Percentiles rank a stretch among this genome's conserved stretches.
These are phyloP conservation scores for Callyntrura sp. DNA, from an alignment of 2,888 invertebrate species.

Conservation along the genomic window DNA sequence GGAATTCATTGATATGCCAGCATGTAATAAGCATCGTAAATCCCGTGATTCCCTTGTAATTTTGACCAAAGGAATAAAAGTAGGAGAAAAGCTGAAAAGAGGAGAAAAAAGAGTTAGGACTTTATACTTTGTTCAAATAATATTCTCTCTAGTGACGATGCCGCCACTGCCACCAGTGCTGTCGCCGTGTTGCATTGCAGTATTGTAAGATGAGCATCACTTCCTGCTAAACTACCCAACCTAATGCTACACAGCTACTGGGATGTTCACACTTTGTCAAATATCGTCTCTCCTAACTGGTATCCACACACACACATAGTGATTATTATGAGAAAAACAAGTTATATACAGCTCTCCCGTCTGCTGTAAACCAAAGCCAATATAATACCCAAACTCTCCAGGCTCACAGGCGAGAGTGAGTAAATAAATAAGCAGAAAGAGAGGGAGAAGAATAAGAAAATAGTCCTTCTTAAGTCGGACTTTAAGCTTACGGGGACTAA, in stretches of 20 bases:
- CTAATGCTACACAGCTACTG: background rate
- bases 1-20: slow-evolving; percentile 84
- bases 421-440: slow-evolving; percentile 59
- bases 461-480: slow-evolving; percentile 29
- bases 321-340: slow-evolving; percentile 45
- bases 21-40: slow-evolving; percentile 84
- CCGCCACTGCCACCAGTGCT: background rate
- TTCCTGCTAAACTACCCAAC: background rate
- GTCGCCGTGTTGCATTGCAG: slow-evolving; percentile 37
- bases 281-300: background rate
- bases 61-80: slow-evolving; percentile 82
- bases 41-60: slow-evolving; percentile 84
- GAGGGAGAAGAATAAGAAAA: slow-evolving; percentile 1
- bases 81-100: slow-evolving; percentile 43
- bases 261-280: background rate
- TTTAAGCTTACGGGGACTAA: slow-evolving; percentile 11
- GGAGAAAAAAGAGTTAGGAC: slow-evolving; percentile 52
- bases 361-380: slow-evolving; percentile 55
- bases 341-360: slow-evolving; percentile 42
- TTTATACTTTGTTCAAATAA: slow-evolving; percentile 54
- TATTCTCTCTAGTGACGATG: slow-evolving; percentile 44
- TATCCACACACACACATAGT: background rate
- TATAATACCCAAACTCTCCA: slow-evolving; percentile 26
- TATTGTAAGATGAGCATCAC: background rate
- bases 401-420: slow-evolving; percentile 7